phyloP scores from a whole-genome alignment of 2,888 invertebrate species.

The Barypeithes pellucidus region DNA sequence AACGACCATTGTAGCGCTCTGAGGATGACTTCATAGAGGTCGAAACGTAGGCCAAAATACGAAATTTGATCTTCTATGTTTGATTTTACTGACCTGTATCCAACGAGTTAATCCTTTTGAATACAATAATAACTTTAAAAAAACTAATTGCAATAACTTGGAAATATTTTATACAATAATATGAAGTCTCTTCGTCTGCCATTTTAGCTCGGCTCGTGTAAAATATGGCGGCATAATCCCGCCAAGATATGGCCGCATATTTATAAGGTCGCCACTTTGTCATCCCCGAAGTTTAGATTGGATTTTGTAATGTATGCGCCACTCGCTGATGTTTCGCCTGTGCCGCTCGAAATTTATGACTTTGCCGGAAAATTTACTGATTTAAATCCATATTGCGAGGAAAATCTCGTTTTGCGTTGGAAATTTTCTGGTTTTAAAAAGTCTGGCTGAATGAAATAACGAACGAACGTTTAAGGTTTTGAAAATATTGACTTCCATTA shows the following conservation, averaged over 20 bases:
- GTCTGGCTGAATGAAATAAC: background rate
- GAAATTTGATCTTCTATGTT: too few species aligned
- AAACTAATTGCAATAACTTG: background rate
- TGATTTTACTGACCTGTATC: too few species aligned
- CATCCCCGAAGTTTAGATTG: slow-evolving; percentile 72
- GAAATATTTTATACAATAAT: background rate
- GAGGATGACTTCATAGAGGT: too few species aligned
- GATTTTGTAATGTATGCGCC: slow-evolving; percentile 70
- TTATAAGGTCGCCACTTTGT: slow-evolving; percentile 71
- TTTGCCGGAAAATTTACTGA: slow-evolving; percentile 44
- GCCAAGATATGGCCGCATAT: slow-evolving; percentile 70
- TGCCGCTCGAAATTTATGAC: slow-evolving; percentile 43
- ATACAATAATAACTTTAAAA: too few species aligned
- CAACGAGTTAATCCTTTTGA: too few species aligned
- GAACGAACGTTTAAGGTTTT: background rate
- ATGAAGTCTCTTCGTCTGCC: slow-evolving; percentile 44
- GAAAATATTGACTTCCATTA: too few species aligned
- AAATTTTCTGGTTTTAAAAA: slow-evolving; percentile 21
- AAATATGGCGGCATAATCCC: slow-evolving; percentile 69
- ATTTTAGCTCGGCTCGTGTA: slow-evolving; percentile 66
- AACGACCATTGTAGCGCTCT: too few species aligned
- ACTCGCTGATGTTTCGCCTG: slow-evolving; percentile 54
- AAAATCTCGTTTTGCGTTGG: slow-evolving; percentile 23
- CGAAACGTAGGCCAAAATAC: too few species aligned
- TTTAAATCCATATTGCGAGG: slow-evolving; percentile 45